Conservation (phyloP, 1,140 invertebrate species). For the Tetranychus cinnabarinus region DNA sequence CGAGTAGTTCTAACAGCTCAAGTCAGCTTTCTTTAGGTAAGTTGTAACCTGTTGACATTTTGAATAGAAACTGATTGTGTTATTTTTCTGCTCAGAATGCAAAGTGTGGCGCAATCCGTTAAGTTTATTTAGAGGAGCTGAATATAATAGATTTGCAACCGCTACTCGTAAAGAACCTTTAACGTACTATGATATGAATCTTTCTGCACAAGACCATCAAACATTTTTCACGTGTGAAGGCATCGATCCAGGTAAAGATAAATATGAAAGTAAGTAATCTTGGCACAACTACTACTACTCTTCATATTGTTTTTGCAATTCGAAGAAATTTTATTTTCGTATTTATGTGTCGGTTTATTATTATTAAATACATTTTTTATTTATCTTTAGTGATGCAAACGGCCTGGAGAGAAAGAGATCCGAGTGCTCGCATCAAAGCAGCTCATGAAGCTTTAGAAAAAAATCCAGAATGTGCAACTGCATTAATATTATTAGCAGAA, state of each 20-base stretch:
- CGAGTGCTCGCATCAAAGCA: constrained; percentile 64
- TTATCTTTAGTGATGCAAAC: constrained; percentile 59
- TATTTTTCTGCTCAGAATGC: constrained; percentile 38
- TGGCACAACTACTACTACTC: too few species aligned
- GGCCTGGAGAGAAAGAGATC: constrained; percentile 87
- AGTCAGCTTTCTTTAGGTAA: neutral
- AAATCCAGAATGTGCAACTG: constrained; percentile 75
- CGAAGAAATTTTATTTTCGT: too few species aligned
- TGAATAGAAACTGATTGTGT: too few species aligned
- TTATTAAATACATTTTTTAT: neutral
- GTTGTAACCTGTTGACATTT: neutral
- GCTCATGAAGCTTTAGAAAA: constrained; percentile 70
- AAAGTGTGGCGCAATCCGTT: constrained; percentile 96
- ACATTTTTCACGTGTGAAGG: constrained; percentile 84
- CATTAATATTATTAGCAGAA: constrained; percentile 81
- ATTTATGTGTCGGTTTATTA: too few species aligned
- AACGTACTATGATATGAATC: constrained; percentile 97
- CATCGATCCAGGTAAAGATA: constrained; percentile 58
- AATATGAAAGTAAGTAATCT: constrained; percentile 51
- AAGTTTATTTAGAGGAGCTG: constrained; percentile 80
- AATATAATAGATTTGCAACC: constrained; percentile 80
- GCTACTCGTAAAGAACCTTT: constrained; percentile 77
- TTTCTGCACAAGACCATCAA: constrained; percentile 95
- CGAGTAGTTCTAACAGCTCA: constrained; percentile 13
- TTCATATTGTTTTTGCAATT: too few species aligned